phyloP scores from a whole-genome alignment of 2,113 vertebrate species.

The Hymenochirus boettgeri region DNA sequence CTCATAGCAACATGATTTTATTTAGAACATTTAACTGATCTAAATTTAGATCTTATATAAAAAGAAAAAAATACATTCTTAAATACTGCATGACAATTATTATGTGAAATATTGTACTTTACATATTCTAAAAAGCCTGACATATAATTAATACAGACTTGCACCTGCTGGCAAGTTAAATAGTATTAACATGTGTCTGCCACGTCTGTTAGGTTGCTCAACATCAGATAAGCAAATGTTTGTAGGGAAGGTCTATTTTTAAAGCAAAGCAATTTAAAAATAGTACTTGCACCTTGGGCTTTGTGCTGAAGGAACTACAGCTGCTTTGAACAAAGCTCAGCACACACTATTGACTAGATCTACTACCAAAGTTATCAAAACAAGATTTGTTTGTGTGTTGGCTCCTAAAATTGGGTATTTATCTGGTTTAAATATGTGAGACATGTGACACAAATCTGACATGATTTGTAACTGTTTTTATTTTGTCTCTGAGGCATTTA shows the following conservation, averaged over 20 bases:
- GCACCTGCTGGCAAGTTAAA: slow-evolving; percentile 1
- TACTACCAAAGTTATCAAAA: too few relatives aligned
- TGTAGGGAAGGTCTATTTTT: background rate
- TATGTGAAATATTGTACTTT: background rate
- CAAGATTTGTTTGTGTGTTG: too few relatives aligned
- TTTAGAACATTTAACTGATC: background rate
- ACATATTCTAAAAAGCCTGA: background rate
- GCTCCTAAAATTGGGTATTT: too few relatives aligned
- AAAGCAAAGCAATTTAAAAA: background rate
- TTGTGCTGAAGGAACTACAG: background rate
- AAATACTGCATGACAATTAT: background rate
- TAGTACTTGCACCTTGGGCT: background rate
- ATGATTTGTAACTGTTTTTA: too few relatives aligned
- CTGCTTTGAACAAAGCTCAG: background rate
- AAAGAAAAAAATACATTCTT: background rate
- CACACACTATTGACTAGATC: too few relatives aligned
- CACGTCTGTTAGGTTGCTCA: background rate
- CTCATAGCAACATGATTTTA: too few relatives aligned
- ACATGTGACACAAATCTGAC: too few relatives aligned
- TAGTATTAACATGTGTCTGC: background rate
- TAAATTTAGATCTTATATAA: background rate
- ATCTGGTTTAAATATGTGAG: too few relatives aligned
- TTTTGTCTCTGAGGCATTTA: too few relatives aligned
- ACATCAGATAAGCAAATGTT: slow-evolving; percentile 1
- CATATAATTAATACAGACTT: background rate